phyloP scores from a whole-genome alignment of 1,140 invertebrate genomes.

The Ostrea edulis region DNA sequence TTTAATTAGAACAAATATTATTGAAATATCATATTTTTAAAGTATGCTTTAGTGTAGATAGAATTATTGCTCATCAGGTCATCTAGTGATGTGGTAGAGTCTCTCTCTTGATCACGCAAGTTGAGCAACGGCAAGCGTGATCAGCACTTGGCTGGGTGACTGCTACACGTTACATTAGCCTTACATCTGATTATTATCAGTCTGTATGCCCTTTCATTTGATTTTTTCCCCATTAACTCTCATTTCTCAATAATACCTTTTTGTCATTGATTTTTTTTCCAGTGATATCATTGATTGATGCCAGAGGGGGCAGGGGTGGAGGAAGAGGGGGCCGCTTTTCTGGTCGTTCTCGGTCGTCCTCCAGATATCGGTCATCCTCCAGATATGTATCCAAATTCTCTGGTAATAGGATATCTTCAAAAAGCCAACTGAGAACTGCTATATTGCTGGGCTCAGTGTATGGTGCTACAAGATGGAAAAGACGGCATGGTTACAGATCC shows the following conservation, averaged over 20 bases:
- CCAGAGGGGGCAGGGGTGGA: background rate
- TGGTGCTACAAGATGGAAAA: conserved; percentile 36
- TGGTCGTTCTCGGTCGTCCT: background rate
- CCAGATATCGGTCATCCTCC: background rate
- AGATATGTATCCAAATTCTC: conserved; percentile 10
- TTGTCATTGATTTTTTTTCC: background rate
- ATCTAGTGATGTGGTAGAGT: too few species aligned
- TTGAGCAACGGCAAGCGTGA: too few species aligned
- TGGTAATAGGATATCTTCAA: conserved; percentile 17
- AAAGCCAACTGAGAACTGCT: conserved; percentile 20
- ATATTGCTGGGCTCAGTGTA: conserved; percentile 32
- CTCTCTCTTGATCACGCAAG: too few species aligned
- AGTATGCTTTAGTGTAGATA: too few species aligned
- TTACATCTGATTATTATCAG: too few species aligned
- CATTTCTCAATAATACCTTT: background rate
- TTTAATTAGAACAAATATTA: too few species aligned
- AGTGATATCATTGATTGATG: background rate
- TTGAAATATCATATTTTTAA: too few species aligned
- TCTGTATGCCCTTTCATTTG: too few species aligned
- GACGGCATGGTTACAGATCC: background rate
- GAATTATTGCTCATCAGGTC: too few species aligned
- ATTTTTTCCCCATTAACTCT: too few species aligned
- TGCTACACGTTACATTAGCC: too few species aligned
- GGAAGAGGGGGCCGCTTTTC: background rate
- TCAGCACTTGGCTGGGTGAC: too few species aligned